Base-by-base conservation (phyloP, 2,888 invertebrate genomes). In the Lithophane socia region DNA sequence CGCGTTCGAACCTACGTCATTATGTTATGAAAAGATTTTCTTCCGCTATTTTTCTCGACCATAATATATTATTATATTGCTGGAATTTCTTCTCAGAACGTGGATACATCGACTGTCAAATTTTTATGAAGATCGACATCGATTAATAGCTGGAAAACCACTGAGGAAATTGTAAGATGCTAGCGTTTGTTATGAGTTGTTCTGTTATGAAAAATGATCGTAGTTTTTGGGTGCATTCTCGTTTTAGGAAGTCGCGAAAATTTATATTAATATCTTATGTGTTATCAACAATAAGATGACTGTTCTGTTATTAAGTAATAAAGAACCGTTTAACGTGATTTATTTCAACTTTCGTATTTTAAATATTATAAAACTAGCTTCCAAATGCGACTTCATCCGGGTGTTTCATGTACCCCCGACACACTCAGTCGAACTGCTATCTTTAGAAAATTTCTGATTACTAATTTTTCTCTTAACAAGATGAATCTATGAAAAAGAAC, bases 71-170 rank as follows among this genome's bases (percentile, higher is more conserved):
- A 66, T 37, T 52, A 65, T 37, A 65, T 24, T 67, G 44, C 44
- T 13, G 16, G 7, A 58, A 80, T 61, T 60, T 70, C 24, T 47
- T 18, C 42, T n/a, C 7, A 18, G 44, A 58, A 63, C 64, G 37
- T 60, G 44, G 44, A 44, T 24, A 67, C 24, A 63, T 29, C 21
- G 13, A 8, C 56, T 80, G 76, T 67, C 76, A 52, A 8, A 4
- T 24, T 58, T 13, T 58, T 58, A 67, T 67, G 42, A 80, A 29
- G 80, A 67, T 24, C 58, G 76, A 71, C 70, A n/a, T 29, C 66
- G 21, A 67, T 76, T 71, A 71, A 71, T 80, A 71, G 58, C 37
- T 58, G 37, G 52, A 24, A 24, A 61, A 37, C 42, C 56, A 16
- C 49, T 54, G n/a, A 29, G 42, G 13, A 63, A 54, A 66, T 49